Conservation (phyloP, 2,888 invertebrate species). For the Tipula unca region DNA sequence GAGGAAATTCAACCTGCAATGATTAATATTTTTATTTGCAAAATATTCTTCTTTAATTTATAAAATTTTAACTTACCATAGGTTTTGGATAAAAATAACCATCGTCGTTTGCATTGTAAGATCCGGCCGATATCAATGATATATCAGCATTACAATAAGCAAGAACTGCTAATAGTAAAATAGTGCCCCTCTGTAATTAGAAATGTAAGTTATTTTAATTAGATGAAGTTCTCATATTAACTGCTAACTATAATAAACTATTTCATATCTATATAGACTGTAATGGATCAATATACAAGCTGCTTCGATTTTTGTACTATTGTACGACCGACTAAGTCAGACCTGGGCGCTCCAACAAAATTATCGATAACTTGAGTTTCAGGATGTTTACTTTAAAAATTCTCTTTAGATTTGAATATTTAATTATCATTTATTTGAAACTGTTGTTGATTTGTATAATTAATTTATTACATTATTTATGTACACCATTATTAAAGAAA, state of each 20-base stretch:
- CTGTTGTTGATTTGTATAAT: not conserved
- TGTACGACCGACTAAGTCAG: too few species aligned
- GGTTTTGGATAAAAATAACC: conserved; percentile 16
- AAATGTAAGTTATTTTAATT: not conserved
- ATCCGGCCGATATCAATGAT: conserved; percentile 19
- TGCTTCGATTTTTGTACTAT: too few species aligned
- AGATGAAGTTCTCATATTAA: too few species aligned
- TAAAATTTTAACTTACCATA: not conserved
- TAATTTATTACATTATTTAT: not conserved
- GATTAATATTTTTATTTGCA: not conserved
- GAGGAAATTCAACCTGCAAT: not conserved
- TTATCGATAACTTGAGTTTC: not conserved
- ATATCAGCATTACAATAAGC: conserved; percentile 18
- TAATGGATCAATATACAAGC: too few species aligned
- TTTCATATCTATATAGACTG: too few species aligned
- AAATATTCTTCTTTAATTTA: not conserved
- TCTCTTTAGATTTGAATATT: not conserved
- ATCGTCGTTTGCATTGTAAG: conserved; percentile 9
- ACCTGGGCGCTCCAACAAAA: too few species aligned
- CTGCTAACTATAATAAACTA: too few species aligned
- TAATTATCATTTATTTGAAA: not conserved
- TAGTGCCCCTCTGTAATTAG: not conserved
- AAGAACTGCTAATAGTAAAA: conserved; percentile 2
- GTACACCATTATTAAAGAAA: not conserved
- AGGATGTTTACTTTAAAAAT: not conserved